Evolutionary conservation across 2,888 invertebrate genomes (phyloP).

Genomic region (Amblyjoppa fuscipennis): DNA sequence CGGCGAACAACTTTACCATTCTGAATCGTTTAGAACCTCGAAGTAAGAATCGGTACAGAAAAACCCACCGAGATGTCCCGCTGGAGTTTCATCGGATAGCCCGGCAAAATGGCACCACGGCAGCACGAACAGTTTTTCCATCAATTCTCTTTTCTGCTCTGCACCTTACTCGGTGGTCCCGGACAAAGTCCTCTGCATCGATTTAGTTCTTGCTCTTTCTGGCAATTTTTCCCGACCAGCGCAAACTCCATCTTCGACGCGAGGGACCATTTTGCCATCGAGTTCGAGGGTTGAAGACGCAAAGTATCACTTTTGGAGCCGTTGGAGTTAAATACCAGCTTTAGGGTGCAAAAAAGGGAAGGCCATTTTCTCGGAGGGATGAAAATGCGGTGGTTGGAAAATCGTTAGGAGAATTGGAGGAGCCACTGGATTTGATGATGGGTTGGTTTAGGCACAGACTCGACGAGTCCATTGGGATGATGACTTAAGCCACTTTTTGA

Average conservation of each 20-base stretch:
- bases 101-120: constrained; percentile 22
- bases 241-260: neutral
- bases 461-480: constrained; percentile 28
- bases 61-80: neutral
- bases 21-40: constrained; percentile 18
- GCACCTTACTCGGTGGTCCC: constrained; percentile 20
- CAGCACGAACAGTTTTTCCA: neutral
- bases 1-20: neutral
- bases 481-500: neutral
- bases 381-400: constrained; percentile 10
- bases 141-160: neutral
- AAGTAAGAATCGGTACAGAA: constrained; percentile 1
- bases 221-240: constrained; percentile 39
- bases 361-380: neutral
- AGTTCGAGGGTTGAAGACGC: neutral
- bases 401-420: neutral
- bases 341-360: constrained; percentile 17
- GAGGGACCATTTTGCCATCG: constrained; percentile 17
- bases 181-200: constrained; percentile 6
- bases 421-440: constrained; percentile 6
- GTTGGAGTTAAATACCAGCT: constrained; percentile 10
- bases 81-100: constrained; percentile 9
- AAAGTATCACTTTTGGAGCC: constrained; percentile 16
- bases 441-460: neutral
- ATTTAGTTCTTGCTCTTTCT: constrained; percentile 36